Evolutionary conservation across 1,140 invertebrate species (phyloP).

Genomic region (Heliconius hewitsoni): DNA sequence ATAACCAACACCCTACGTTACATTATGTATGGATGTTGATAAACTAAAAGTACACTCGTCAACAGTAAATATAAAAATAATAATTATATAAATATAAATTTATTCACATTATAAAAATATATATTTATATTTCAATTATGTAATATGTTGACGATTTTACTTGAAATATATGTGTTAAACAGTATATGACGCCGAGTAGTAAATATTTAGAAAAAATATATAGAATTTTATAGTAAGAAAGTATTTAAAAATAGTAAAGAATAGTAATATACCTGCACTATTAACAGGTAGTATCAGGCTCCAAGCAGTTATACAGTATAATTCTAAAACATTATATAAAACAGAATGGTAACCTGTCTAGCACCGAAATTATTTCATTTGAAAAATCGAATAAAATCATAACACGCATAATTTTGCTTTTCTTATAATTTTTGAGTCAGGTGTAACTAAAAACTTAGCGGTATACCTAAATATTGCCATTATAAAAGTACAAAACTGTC

Average conservation of each 20-base stretch:
- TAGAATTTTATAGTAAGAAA: background rate
- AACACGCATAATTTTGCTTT: background rate
- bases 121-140: conserved; percentile 18
- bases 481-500: conserved; percentile 44
- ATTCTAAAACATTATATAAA: conserved; percentile 46
- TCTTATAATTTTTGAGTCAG: conserved; percentile 1
- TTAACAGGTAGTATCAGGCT: background rate
- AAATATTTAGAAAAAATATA: background rate
- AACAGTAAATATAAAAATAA: conserved; percentile 37
- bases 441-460: conserved; percentile 9
- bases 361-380: conserved; percentile 63
- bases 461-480: conserved; percentile 28
- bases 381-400: conserved; percentile 21
- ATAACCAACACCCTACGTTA: conserved; percentile 72
- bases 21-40: conserved; percentile 64
- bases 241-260: background rate
- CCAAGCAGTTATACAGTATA: conserved; percentile 17
- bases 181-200: background rate
- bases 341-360: conserved; percentile 69
- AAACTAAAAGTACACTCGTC: conserved; percentile 39
- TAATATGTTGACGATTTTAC: conserved; percentile 30
- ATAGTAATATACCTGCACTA: background rate
- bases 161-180: background rate
- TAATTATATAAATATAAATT: conserved; percentile 36
- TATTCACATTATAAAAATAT: conserved; percentile 20